A percentile compares a stretch with the other conserved stretches of the same genome.
phyloP scores from a whole-genome alignment of 2,888 invertebrate species.

The Hypomecis punctinalis region DNA sequence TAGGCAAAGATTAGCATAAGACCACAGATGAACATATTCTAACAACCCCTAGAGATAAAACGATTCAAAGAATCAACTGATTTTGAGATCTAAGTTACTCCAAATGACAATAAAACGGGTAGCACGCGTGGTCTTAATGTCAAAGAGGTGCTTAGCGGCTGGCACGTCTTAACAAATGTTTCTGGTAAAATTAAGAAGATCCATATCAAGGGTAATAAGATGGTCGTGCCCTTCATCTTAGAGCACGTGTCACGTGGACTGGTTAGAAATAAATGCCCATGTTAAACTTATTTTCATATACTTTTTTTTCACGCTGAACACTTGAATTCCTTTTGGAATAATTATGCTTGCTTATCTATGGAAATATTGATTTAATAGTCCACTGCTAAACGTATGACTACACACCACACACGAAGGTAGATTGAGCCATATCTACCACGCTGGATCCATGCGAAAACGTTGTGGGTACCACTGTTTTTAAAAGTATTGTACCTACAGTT shows the following conservation, averaged over 20 bases:
- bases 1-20: no score
- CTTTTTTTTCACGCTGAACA: no score
- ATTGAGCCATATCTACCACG: no score
- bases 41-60: neutral
- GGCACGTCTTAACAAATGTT: conserved; percentile 70
- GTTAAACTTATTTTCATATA: neutral
- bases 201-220: conserved; percentile 76
- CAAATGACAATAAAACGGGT: conserved; percentile 48
- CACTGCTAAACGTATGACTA: no score
- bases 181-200: conserved; percentile 80
- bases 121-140: conserved; percentile 80
- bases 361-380: no score
- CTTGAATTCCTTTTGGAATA: no score
- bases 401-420: no score
- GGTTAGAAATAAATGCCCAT: conserved; percentile 66
- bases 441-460: no score
- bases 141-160: conserved; percentile 68
- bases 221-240: conserved; percentile 54
- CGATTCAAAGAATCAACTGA: neutral
- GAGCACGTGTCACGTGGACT: conserved; percentile 74
- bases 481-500: no score
- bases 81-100: neutral
- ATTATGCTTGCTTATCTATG: no score
- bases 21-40: no score
- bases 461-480: no score